phyloP scores from a whole-genome alignment of 2,113 vertebrate genomes.

The Leptodactylus fuscus region DNA sequence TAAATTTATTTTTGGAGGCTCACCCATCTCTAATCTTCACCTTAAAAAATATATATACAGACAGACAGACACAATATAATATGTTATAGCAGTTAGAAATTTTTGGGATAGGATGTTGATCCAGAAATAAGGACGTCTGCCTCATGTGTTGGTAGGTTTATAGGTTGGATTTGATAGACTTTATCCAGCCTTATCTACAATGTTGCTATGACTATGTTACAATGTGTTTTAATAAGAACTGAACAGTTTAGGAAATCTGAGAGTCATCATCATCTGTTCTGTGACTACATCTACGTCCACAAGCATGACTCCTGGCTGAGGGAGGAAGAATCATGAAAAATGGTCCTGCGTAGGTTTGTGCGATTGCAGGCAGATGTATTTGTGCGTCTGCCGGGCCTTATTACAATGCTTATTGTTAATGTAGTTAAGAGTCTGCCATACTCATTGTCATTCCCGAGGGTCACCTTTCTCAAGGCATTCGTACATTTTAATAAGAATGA shows the following conservation, averaged over 20 bases:
- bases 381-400: slow-evolving; percentile 16
- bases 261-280: slow-evolving; percentile 18
- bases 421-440: slow-evolving; percentile 1
- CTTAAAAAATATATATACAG: no score
- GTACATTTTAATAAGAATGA: slow-evolving; percentile 36
- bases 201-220: background rate
- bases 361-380: slow-evolving; percentile 19
- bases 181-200: no score
- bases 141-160: no score
- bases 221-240: background rate
- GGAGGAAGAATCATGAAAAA: slow-evolving; percentile 14
- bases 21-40: no score
- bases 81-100: no score
- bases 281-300: background rate
- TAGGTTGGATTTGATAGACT: no score
- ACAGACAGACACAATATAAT: no score
- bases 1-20: no score
- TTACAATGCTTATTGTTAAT: slow-evolving; percentile 42
- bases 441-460: slow-evolving; percentile 24
- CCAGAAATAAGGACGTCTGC: no score
- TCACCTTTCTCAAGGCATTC: slow-evolving; percentile 15
- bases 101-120: no score
- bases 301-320: background rate
- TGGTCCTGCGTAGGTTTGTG: background rate
- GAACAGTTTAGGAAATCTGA: background rate